These are phyloP conservation scores for Rhinoptilus africanus DNA, from an alignment of 2,113 vertebrate genomes.

Conservation along the genomic window DNA sequence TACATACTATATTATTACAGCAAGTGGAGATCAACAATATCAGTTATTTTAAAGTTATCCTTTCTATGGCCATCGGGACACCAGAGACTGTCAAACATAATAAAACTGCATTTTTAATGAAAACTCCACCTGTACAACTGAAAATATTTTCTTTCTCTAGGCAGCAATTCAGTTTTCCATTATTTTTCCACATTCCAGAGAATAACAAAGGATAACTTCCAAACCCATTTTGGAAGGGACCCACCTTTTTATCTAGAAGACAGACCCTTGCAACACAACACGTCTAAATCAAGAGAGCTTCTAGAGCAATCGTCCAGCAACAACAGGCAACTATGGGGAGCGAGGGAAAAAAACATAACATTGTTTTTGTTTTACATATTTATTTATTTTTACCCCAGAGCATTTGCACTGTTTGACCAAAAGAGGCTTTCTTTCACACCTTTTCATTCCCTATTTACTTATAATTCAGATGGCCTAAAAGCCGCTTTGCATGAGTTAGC, in stretches of 20 bases:
- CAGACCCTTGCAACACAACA: neutral
- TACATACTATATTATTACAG: too few relatives aligned
- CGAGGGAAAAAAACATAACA: accelerated
- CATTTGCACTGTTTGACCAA: neutral
- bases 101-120: neutral
- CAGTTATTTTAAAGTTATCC: neutral
- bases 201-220: neutral
- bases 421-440: neutral
- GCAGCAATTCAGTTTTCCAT: neutral
- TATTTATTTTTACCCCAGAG: neutral
- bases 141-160: neutral
- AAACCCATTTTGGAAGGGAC: neutral
- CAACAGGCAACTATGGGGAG: neutral
- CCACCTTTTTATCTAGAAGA: neutral
- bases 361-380: neutral
- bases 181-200: neutral
- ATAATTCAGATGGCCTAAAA: neutral
- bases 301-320: neutral
- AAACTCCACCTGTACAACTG: neutral
- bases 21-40: neutral
- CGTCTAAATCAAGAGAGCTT: neutral
- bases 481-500: neutral
- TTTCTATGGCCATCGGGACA: neutral
- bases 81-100: neutral
- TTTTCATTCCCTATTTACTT: neutral